Evolutionary conservation across 2,888 invertebrate genomes (phyloP), one percentile per base, ranked within the genome.

Genomic region (Epiblema foenella): DNA sequence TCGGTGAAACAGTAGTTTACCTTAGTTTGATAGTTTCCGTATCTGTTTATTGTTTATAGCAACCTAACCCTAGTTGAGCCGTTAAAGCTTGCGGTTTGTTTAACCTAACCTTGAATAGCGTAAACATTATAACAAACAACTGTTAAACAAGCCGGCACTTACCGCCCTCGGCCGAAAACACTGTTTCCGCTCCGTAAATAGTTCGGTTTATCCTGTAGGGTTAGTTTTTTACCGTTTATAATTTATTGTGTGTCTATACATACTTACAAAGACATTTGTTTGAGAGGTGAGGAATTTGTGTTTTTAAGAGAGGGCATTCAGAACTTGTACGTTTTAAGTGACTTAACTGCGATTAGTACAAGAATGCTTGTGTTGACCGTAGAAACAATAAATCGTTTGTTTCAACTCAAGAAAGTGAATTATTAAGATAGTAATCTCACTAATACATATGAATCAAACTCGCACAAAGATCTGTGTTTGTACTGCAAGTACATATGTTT

Each of bases 71-170:
- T 52, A 64, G 64, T 64, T 54, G 64, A 52, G 64, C 64, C 64
- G 52, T 64, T 64, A 64, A n/a, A 54, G 11, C 39, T 59, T 49
- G 62, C 51, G 59, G 59, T 33, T 11, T 63, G 52, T 64, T 64
- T 64, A 54, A 64, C 37, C 39, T 52, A 52, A 64, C 63, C 63
- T 64, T 64, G 52, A 39, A 24, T 56, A 52, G 17, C 37, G 33
- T 37, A 63, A 64, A 64, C 64, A 52, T 54, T 64, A 33, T 39
- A 54, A 64, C 54, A 64, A 64, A 64, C 63, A 63, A 52, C 54
- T n/a, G 64, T 64, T 20, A 39, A 52, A 52, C 37, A 52, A 64
- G 20, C 52, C 64, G 39, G 52, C 64, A 64, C 64, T 64, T 64
- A 64, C 64, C 52, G 64, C 37, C 18, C 63, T 33, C 20, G 51